Evolutionary conservation across 2,797 vertebrate genomes (phyloP).

Genomic region (Onychomys leucogaster): DNA sequence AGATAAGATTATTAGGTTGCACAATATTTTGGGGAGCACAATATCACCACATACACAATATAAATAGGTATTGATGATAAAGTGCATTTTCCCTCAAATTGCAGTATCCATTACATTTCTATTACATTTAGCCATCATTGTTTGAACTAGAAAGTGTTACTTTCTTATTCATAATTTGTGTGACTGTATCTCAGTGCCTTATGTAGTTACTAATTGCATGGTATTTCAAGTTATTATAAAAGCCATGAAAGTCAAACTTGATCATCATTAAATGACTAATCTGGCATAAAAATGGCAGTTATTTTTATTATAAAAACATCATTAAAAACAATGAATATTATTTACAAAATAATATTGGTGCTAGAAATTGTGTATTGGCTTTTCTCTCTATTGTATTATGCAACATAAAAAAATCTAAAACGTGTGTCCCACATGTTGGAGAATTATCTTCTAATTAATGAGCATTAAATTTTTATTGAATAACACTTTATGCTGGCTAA

Average conservation of each 20-base stretch:
- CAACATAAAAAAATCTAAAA: background rate
- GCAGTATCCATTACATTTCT: background rate
- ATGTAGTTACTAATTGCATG: background rate
- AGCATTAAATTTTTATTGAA: background rate
- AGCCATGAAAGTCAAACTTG: background rate
- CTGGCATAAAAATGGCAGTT: background rate
- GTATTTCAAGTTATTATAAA: conserved; percentile 8
- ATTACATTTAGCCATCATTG: background rate
- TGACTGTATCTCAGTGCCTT: background rate
- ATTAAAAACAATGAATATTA: background rate
- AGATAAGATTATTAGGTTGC: too few relatives aligned
- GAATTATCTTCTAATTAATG: conserved; percentile 1
- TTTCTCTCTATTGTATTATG: background rate
- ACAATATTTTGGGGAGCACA: too few relatives aligned
- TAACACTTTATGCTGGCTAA: background rate
- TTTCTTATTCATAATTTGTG: conserved; percentile 11
- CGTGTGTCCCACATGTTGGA: background rate
- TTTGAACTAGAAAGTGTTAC: background rate
- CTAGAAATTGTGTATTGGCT: background rate
- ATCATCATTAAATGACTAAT: background rate
- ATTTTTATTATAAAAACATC: conserved; percentile 20
- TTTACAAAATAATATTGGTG: background rate
- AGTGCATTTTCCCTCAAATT: background rate
- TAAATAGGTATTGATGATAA: background rate
- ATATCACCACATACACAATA: background rate